Percentiles rank a stretch among this genome's conserved stretches.
Evolutionary conservation across 2,797 vertebrate species (phyloP).

Genomic region (Micrastur ruficollis): DNA sequence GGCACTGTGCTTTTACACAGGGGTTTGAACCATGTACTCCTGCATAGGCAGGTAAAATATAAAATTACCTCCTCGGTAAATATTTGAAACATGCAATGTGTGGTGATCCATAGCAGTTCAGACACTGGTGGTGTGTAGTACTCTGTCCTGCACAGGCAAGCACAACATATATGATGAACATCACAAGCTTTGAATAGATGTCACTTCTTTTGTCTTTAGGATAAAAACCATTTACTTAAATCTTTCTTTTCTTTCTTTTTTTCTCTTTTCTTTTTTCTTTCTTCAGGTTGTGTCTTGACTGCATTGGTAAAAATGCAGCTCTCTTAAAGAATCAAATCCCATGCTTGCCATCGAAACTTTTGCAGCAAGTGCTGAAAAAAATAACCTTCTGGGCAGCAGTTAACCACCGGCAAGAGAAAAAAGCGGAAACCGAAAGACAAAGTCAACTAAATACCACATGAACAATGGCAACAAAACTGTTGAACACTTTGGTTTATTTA

Average conservation of each 20-base stretch:
- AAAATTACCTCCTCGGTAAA: background rate
- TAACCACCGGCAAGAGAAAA: slow-evolving; percentile 72
- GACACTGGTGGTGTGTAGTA: background rate
- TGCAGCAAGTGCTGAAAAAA: slow-evolving; percentile 81
- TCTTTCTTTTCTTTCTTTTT: background rate
- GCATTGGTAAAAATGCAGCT: slow-evolving; percentile 83
- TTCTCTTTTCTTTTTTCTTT: rapidly evolving
- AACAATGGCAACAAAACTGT: background rate
- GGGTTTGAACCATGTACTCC: background rate
- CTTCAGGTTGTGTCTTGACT: slow-evolving; percentile 88
- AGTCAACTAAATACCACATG: slow-evolving; percentile 27
- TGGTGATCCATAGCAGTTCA: background rate
- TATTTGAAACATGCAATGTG: background rate
- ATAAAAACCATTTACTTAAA: background rate
- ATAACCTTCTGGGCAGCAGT: slow-evolving; percentile 87
- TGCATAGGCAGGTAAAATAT: background rate
- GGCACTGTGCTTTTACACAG: background rate
- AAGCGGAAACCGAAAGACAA: slow-evolving; percentile 59
- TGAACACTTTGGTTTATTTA: background rate
- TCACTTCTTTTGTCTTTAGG: background rate
- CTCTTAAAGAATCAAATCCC: slow-evolving; percentile 80
- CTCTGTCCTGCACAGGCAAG: background rate
- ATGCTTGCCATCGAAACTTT: slow-evolving; percentile 83
- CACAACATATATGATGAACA: background rate
- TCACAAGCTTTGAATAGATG: no score